These are phyloP conservation scores for Pedetes capensis DNA, from an alignment of 2,113 vertebrate species.

Conservation along the genomic window DNA sequence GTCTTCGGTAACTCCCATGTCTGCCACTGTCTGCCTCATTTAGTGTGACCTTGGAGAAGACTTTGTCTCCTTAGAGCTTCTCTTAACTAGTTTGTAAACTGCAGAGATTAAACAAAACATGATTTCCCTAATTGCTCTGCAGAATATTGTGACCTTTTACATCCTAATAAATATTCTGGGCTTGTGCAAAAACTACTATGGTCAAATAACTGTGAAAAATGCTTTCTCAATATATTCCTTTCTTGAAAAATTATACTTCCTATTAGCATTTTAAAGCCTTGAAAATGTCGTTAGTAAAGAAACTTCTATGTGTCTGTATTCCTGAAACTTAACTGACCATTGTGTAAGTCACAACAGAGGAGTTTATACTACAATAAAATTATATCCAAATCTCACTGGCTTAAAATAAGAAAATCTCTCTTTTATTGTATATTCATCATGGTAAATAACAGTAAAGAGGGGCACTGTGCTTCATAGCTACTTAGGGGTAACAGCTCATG, in stretches of 20 bases:
- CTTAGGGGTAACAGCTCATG: not conserved
- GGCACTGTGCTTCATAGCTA: not conserved
- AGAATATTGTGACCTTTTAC: not conserved
- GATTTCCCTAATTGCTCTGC: not conserved
- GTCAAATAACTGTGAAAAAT: not conserved
- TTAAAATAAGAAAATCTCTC: not conserved
- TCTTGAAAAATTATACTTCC: not conserved
- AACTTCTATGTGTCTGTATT: not conserved
- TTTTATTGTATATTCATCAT: too few species aligned
- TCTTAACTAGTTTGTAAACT: not conserved
- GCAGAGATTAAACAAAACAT: not conserved
- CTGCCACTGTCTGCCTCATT: not conserved
- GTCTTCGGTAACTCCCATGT: fast-evolving
- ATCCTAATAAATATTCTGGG: not conserved
- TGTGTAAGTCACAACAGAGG: not conserved
- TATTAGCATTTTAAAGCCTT: conserved; percentile 22
- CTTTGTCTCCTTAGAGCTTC: not conserved
- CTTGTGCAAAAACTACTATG: not conserved
- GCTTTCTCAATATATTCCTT: not conserved
- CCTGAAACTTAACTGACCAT: not conserved
- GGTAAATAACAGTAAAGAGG: not conserved
- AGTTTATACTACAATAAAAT: not conserved
- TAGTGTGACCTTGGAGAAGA: not conserved
- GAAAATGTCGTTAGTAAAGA: not conserved
- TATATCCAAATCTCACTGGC: not conserved